Conservation (phyloP, 2,888 invertebrate genomes). For the Bellardia pandia region DNA sequence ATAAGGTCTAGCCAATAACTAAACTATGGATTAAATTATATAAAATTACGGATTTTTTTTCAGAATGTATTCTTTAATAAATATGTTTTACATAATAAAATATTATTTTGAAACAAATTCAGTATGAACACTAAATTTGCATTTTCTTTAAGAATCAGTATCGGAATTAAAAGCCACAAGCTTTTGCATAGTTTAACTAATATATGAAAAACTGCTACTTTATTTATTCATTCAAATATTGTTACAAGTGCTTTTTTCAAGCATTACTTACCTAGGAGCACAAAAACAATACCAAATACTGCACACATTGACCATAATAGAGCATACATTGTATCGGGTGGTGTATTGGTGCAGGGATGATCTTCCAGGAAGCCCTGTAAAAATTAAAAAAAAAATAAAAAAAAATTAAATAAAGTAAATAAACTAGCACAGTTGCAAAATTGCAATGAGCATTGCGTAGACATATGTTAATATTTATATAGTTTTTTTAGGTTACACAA, state of each 20-base stretch:
- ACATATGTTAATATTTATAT: no score
- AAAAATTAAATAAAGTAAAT: neutral
- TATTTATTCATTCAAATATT: neutral
- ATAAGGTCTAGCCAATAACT: no score
- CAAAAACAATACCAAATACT: constrained; percentile 92
- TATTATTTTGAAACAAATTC: no score
- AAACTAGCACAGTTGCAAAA: neutral
- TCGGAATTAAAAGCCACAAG: no score
- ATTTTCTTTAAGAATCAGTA: no score
- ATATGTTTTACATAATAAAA: no score
- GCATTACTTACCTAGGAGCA: constrained; percentile 89
- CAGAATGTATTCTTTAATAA: no score
- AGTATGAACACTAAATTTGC: no score
- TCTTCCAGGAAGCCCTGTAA: constrained; percentile 83
- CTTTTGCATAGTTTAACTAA: neutral
- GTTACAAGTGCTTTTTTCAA: constrained; percentile 11
- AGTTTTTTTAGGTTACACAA: no score
- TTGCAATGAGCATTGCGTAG: no score
- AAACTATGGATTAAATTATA: no score
- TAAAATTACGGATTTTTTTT: no score
- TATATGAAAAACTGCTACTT: neutral
- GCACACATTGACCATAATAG: constrained; percentile 84
- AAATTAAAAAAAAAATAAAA: constrained; percentile 21
- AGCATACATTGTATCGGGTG: constrained; percentile 83
- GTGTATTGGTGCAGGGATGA: constrained; percentile 82